Evolutionary conservation across 2,888 invertebrate species (phyloP), one percentile per base, ranked within the genome.

Genomic region (Ophion ventricosus): DNA sequence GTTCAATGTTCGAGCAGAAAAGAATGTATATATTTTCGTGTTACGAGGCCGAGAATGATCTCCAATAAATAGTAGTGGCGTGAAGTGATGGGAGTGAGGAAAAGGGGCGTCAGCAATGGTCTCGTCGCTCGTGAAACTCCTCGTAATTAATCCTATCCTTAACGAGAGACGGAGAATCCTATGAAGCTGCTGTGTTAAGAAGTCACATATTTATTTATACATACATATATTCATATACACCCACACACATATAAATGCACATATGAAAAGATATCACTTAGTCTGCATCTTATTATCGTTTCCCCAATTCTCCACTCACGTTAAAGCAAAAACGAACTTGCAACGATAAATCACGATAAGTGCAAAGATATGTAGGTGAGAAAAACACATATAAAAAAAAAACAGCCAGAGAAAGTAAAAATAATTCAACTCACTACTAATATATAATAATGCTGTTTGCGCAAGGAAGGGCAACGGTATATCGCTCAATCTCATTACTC

Each of bases 61-160:
- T 8, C 7, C 54, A 20, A n/a, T 10, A 29, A 26, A 35, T 54
- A 83, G 14, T 84, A 74, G 87, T 85, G 88, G 87, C 87, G 88
- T 88, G 88, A 88, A 90, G 89, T 5, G 49, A 49, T 43, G 85
- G 14, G 85, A 76, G 87, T 85, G 88, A 87, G 87, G 88, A 89
- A 89, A 88, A 90, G 89, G 90, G 90, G 90, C 90, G 90, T 91
- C 89, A 90, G 90, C 91, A 91, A 91, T 90, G 89, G 88, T 80
- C 80, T 73, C 86, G 88, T 90, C 88, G 89, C 90, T 92, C 91
- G 89, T 86, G 88, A 88, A 90, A 90, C 87, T 89, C 85, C 84
- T 88, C 84, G 90, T 89, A 91, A 92, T 91, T 92, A 92, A 92
- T 91, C 88, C 87, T 40, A 64, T 80, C 77, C 76, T 87, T 91